Percentiles rank a stretch among this genome's conserved stretches.
phyloP scores from a whole-genome alignment of 2,888 invertebrate genomes.

The Lutraria lutraria region DNA sequence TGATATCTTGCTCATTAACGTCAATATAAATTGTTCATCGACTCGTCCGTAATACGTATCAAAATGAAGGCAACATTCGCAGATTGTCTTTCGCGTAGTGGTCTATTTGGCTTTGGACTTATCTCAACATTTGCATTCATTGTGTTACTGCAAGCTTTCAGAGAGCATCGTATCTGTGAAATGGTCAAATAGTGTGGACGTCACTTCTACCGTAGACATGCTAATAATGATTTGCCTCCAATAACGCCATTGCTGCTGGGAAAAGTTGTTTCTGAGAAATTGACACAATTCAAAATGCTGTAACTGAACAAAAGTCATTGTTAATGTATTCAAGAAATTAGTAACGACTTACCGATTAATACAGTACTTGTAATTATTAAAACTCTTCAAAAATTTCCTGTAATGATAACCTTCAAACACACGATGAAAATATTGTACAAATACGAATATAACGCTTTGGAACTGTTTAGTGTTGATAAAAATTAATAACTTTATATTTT shows the following conservation, averaged over 20 bases:
- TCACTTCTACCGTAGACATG: constrained; percentile 2
- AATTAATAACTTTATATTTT: no score
- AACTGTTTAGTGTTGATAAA: no score
- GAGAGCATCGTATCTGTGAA: background rate
- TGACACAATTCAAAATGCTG: background rate
- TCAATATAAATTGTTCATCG: constrained; percentile 7
- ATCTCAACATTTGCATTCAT: constrained; percentile 23
- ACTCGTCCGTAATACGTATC: constrained; percentile 1
- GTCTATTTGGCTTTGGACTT: constrained; percentile 23
- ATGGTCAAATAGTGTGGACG: background rate
- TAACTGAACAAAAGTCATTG: background rate
- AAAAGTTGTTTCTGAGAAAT: background rate
- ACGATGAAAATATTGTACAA: no score
- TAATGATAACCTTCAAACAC: background rate
- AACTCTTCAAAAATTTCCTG: background rate
- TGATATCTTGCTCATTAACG: background rate
- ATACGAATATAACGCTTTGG: no score
- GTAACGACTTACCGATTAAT: background rate
- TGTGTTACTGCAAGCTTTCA: constrained; percentile 8
- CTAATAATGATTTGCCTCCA: background rate
- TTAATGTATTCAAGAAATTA: background rate
- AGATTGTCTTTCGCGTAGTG: constrained; percentile 7
- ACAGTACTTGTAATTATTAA: background rate
- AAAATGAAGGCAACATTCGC: constrained; percentile 10
- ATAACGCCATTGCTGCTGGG: background rate